Evolutionary conservation across 2,797 vertebrate genomes (phyloP).

Genomic region (Platyrinchus mystaceus): DNA sequence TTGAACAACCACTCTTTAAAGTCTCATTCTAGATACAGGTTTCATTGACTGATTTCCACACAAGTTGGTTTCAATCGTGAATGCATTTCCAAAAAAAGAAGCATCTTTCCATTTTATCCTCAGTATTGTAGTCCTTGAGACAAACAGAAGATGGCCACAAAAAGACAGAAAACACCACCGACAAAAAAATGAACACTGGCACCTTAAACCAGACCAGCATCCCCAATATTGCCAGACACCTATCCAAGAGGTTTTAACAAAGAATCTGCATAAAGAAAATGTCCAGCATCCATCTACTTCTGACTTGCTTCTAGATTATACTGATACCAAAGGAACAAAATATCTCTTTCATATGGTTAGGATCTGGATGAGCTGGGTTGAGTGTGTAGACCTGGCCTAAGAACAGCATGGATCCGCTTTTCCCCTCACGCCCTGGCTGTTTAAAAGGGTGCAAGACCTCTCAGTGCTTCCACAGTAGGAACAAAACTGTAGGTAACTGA

Average conservation of each 20-base stretch:
- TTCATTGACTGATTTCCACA: neutral
- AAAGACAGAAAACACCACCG: neutral
- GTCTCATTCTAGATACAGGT: neutral
- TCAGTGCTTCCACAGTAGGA: neutral
- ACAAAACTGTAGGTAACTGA: neutral
- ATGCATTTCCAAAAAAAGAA: neutral
- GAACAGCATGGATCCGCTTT: neutral
- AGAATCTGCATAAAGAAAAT: neutral
- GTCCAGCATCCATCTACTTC: neutral
- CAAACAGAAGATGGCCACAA: neutral
- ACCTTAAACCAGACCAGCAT: neutral
- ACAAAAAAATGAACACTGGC: fast-evolving
- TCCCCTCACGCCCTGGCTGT: fast-evolving
- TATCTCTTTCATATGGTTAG: fast-evolving
- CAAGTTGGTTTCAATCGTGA: neutral
- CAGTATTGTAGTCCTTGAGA: neutral
- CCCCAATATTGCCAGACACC: neutral
- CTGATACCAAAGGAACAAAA: neutral
- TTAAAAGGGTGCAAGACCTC: neutral
- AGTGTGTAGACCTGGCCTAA: neutral
- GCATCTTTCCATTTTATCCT: neutral
- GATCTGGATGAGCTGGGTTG: neutral
- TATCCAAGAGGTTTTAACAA: neutral
- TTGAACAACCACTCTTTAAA: neutral
- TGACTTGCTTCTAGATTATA: neutral